Percentiles rank a stretch among this genome's conserved stretches.
Conservation (phyloP, 2,797 vertebrate species). For the Falco columbarius region DNA sequence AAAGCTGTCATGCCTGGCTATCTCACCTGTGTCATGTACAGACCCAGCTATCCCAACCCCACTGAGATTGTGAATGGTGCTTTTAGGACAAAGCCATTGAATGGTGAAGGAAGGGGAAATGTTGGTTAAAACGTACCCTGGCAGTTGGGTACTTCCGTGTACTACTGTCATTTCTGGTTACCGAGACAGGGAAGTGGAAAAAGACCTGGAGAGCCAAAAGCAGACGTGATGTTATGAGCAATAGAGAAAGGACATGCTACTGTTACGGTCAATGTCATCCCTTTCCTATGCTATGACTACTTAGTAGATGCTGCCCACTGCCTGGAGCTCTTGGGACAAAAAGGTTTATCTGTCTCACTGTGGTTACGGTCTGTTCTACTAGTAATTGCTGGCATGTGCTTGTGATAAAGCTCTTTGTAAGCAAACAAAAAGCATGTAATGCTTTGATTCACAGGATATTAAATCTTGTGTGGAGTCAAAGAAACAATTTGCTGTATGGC, state of each 20-base stretch:
- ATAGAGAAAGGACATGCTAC: background rate
- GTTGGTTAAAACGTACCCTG: background rate
- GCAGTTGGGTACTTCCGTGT: background rate
- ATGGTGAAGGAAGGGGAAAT: background rate
- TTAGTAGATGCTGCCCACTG: background rate
- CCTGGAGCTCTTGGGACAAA: background rate
- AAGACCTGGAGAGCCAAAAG: background rate
- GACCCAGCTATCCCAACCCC: background rate
- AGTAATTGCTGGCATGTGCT: background rate
- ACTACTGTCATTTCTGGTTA: background rate
- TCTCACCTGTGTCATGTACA: background rate
- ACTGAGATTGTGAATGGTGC: background rate
- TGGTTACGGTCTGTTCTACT: background rate
- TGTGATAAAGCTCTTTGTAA: slow-evolving; percentile 8
- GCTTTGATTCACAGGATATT: slow-evolving; percentile 56
- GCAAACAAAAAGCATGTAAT: background rate
- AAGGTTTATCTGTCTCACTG: background rate
- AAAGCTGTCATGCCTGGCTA: background rate
- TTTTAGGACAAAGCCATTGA: background rate
- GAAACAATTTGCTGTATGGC: slow-evolving; percentile 22
- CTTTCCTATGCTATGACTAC: background rate
- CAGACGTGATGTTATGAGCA: background rate
- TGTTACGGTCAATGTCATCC: background rate
- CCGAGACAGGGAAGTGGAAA: background rate
- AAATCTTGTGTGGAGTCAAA: slow-evolving; percentile 39